phyloP scores from a whole-genome alignment of 1,140 invertebrate genomes.

The Drosophila equinoxialis region DNA sequence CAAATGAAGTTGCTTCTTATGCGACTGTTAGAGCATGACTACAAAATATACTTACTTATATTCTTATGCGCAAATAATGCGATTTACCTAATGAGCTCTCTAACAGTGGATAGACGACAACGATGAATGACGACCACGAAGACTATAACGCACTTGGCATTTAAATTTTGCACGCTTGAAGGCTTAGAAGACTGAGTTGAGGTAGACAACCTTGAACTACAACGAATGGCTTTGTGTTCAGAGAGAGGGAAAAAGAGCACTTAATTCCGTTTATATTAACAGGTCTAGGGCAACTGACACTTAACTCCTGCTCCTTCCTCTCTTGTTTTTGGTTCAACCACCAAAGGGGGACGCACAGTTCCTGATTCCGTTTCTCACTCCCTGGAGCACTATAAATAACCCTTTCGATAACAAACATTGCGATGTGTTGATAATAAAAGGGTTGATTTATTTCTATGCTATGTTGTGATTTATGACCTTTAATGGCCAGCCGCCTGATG shows the following conservation, averaged over 20 bases:
- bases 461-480: conserved; percentile 80
- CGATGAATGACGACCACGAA: conserved; percentile 2
- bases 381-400: conserved; percentile 77
- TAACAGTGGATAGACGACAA: conserved; percentile 9
- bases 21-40: conserved; percentile 57
- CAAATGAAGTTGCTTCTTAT: conserved; percentile 68
- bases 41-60: conserved; percentile 60
- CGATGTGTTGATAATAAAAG: conserved; percentile 81
- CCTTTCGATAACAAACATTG: conserved; percentile 81
- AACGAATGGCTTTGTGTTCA: conserved; percentile 4
- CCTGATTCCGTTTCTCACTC: conserved; percentile 38
- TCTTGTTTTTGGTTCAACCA: conserved; percentile 10
- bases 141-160: conserved; percentile 2
- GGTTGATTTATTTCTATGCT: conserved; percentile 81
- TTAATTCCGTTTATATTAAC: conserved; percentile 71
- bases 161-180: not conserved
- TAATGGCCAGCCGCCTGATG: conserved; percentile 60
- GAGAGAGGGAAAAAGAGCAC: conserved; percentile 9
- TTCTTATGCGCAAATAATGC: conserved; percentile 71
- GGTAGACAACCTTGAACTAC: conserved; percentile 63
- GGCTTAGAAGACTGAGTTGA: conserved; percentile 52
- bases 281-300: conserved; percentile 18
- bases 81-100: conserved; percentile 73
- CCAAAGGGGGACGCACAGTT: not conserved
- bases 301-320: not conserved